Conservation (phyloP, 64 coral and sea anemone genomes). For the Astreopora myriophthalma region DNA sequence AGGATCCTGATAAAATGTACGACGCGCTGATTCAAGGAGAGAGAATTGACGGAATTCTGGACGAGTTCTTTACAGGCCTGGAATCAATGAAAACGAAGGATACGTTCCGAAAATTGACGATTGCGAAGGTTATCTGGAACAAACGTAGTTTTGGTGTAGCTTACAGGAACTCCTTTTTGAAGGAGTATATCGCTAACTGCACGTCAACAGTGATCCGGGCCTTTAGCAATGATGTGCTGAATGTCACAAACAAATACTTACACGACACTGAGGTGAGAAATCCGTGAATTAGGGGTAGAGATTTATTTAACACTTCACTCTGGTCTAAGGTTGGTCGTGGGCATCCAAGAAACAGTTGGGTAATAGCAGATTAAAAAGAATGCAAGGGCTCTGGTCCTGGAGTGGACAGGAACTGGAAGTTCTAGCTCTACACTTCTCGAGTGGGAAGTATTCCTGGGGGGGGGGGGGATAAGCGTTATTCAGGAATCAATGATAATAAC, state of each 20-base stretch:
- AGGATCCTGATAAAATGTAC: not conserved
- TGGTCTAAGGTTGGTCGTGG: too few relatives aligned
- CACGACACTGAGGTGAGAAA: not conserved
- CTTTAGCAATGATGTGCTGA: not conserved
- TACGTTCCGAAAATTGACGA: not conserved
- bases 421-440: too few relatives aligned
- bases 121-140: not conserved
- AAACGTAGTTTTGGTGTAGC: not conserved
- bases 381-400: too few relatives aligned
- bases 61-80: not conserved
- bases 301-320: too few relatives aligned
- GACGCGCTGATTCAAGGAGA: not conserved
- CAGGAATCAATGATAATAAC: too few relatives aligned
- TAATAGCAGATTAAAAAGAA: too few relatives aligned
- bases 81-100: not conserved
- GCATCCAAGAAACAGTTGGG: too few relatives aligned
- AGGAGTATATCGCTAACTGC: not conserved
- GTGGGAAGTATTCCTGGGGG: too few relatives aligned
- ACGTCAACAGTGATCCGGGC: not conserved
- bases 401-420: too few relatives aligned
- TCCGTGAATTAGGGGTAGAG: too few relatives aligned
- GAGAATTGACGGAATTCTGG: not conserved
- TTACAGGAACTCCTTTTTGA: not conserved
- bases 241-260: not conserved
- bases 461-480: too few relatives aligned